Percentiles rank a stretch among this genome's conserved stretches.
phyloP scores from a whole-genome alignment of 2,113 vertebrate species.

The Vidua chalybeata region DNA sequence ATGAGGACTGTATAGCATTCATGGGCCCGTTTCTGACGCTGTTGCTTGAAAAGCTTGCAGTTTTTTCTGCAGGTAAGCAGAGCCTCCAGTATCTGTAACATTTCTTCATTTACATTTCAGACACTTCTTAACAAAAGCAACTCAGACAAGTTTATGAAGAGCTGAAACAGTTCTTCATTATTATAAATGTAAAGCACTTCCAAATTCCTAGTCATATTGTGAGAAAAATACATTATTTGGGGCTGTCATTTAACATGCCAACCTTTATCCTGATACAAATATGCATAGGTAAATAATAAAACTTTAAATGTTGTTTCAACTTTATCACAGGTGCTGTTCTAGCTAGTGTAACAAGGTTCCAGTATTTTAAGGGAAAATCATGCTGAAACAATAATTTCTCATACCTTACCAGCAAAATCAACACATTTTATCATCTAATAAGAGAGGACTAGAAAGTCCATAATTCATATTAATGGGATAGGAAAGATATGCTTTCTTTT shows the following conservation, averaged over 20 bases:
- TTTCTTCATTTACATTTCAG: constrained; percentile 38
- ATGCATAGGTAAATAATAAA: not conserved
- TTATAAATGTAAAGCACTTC: not conserved
- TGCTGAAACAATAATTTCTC: constrained; percentile 19
- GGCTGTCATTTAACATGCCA: not conserved
- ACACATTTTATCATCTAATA: constrained; percentile 7
- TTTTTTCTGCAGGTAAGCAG: constrained; percentile 40
- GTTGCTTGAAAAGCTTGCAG: not conserved
- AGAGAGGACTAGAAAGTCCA: constrained; percentile 21
- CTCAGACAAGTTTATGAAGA: not conserved
- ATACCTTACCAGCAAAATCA: not conserved
- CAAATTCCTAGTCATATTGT: not conserved
- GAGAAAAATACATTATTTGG: constrained; percentile 24
- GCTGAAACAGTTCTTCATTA: not conserved
- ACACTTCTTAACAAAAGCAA: not conserved
- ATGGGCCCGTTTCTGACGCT: not conserved
- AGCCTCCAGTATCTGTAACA: constrained; percentile 29
- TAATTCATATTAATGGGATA: constrained; percentile 54
- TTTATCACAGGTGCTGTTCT: not conserved
- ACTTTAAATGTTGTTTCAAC: constrained; percentile 15
- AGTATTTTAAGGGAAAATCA: constrained; percentile 6
- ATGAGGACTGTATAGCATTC: not conserved
- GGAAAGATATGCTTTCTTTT: constrained; percentile 42
- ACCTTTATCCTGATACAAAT: constrained; percentile 18
- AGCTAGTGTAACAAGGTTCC: not conserved